Base-by-base conservation (phyloP, 2,888 invertebrate species). In the Yponomeuta evonymella region DNA sequence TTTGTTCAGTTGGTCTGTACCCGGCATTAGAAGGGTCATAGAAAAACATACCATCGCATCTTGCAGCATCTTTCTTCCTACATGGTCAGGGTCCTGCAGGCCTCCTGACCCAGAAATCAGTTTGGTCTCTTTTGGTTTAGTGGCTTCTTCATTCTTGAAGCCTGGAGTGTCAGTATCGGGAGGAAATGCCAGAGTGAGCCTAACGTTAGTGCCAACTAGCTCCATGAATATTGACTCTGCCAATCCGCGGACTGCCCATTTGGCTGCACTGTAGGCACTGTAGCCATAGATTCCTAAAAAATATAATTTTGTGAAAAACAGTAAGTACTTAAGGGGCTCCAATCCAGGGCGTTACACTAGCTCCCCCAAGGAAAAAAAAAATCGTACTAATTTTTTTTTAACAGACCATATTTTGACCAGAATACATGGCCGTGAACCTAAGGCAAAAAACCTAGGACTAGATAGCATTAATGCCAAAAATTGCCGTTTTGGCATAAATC, bases 121-220 rank as follows among this genome's bases (percentile, higher is more conserved):
- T 83, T 95, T 95, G 0, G 98, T 98, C 92, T 97, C 98, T 72
- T 94, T 90, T 0, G 98, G 98, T 88, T 98, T 99, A 0, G 95
- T 94, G 73, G 95, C 93, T 78, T 98, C 95, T 87, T 99, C 99
- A 75, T 94, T 93, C 73, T 95, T 95, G 85, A 97, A 97, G 23
- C 99, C 99, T 15, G 99, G 99, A 0, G 99, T 99, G 79, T 99
- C 97, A 0, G 99, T 99, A 81, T 99, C 99, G 0, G 99, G 97
- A 2, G 99, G 99, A 77, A 97, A 94, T 1, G 96, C 94, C 30
- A 99, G 81, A 2, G 98, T 98, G 0, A 99, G 95, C 15, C 94
- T 93, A 0, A 99, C 94, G 72, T 96, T 95, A 76, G 96, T 95
- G 1, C 97, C 96, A 63, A 94, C 93, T 64, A 97, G 93, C 92